Base-by-base conservation (phyloP, 2,113 vertebrate species). In the Scomber colias region DNA sequence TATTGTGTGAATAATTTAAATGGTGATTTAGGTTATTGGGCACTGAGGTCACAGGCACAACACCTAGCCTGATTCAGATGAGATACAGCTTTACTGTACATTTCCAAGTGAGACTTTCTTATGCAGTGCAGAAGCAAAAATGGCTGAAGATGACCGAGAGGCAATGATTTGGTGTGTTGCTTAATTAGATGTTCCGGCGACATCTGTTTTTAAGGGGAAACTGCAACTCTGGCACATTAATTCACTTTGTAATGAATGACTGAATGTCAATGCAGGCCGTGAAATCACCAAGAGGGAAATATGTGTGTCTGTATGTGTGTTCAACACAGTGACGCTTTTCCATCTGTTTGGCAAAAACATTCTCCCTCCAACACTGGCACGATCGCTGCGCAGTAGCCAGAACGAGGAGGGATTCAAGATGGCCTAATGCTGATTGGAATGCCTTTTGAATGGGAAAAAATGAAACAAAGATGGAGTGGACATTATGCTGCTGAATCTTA, bases 1-100 rank as follows among this genome's bases (percentile, higher is more conserved):
- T 97, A 97, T 96, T 97, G 96, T 96, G 95, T 95, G 94, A 96
- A 95, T 96, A 94, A 95, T 96, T 93, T 88, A 92, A 93, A 91
- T 78, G 75, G 86, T 92, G 91, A 93, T 94, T 94, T 91, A 94
- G 88, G 90, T 90, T 92, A 91, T 85, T 92, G 89, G 90, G 69
- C 87, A 54, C 67, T 5, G 82, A 89, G 93, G 89, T 94, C 91
- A 87, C 72, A 83, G 79, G 68, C 77, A 69, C 83, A 89, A 88
- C 87, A 92, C 60, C 83, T 16, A 7, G 70, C 51, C 55, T 1
- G 60, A 82, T 79, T 66, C 71, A 74, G 61, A 82, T 60, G 59
- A 86, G 85, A 81, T 44, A 30, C 65, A 3, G 76, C 80, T 54
- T 71, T 11, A 45, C 66, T 49, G 35, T 46, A 30, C 55, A 44